Evolutionary conservation across 2,113 vertebrate genomes (phyloP).

Genomic region (Proterorhinus semilunaris): DNA sequence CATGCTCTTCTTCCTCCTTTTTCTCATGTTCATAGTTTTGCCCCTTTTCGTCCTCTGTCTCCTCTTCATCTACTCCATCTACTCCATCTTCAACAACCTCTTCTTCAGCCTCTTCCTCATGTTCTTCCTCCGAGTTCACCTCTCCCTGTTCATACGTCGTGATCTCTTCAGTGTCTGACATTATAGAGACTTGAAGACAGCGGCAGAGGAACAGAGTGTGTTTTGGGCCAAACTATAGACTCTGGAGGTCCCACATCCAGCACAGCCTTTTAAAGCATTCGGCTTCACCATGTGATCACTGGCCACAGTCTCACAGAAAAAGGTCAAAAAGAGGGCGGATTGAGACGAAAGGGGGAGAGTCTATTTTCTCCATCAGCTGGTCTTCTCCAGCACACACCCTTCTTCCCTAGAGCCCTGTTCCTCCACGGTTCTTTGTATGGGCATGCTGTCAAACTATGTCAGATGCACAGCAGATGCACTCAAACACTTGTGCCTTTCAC

Average conservation of each 20-base stretch:
- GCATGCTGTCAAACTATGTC: conserved; percentile 74
- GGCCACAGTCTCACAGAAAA: conserved; percentile 32
- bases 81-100: conserved; percentile 39
- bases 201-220: conserved; percentile 16
- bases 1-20: conserved; percentile 48
- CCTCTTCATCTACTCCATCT: conserved; percentile 26
- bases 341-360: conserved; percentile 69
- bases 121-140: background rate
- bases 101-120: background rate
- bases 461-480: conserved; percentile 74
- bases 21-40: conserved; percentile 6
- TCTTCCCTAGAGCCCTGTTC: conserved; percentile 39
- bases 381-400: conserved; percentile 48
- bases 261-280: conserved; percentile 62
- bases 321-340: conserved; percentile 56
- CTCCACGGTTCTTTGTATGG: conserved; percentile 75
- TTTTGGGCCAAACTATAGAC: conserved; percentile 18
- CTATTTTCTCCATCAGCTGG: conserved; percentile 76
- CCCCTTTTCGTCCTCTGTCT: conserved; percentile 32
- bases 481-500: conserved; percentile 52
- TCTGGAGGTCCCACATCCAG: conserved; percentile 3
- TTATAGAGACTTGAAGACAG: conserved; percentile 43
- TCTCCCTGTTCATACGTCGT: conserved; percentile 52
- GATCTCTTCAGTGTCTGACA: conserved; percentile 74
- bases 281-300: conserved; percentile 63